Evolutionary conservation across 2,888 invertebrate species (phyloP).

Genomic region (Drosophila pseudotalamancana): DNA sequence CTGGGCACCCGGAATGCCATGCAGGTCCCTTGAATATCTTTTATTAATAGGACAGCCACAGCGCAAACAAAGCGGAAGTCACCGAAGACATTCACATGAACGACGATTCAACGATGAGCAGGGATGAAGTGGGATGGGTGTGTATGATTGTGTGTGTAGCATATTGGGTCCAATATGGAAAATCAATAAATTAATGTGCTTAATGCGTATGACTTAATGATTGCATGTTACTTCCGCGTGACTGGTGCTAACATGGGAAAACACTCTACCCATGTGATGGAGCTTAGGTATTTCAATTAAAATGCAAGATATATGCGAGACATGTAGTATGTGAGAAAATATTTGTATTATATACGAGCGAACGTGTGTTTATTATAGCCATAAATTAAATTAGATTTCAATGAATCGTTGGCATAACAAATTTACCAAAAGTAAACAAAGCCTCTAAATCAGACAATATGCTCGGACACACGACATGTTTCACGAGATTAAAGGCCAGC

Average conservation of each 20-base stretch:
- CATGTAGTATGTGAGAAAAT: slow-evolving; percentile 43
- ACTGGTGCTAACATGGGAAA: slow-evolving; percentile 48
- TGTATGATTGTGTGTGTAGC: slow-evolving; percentile 8
- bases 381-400: slow-evolving; percentile 73
- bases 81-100: slow-evolving; percentile 28
- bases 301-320: slow-evolving; percentile 28
- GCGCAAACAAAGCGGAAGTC: slow-evolving; percentile 68
- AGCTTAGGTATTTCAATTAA: slow-evolving; percentile 62
- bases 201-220: slow-evolving; percentile 65
- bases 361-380: slow-evolving; percentile 16
- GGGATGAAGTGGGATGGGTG: neutral
- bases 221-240: slow-evolving; percentile 64
- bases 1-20: slow-evolving; percentile 9
- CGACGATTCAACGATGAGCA: slow-evolving; percentile 7
- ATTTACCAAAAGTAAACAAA: slow-evolving; percentile 43
- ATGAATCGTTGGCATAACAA: slow-evolving; percentile 47
- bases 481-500: slow-evolving; percentile 30
- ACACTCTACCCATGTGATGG: no score
- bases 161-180: slow-evolving; percentile 41
- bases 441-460: slow-evolving; percentile 26
- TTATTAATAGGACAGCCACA: slow-evolving; percentile 58
- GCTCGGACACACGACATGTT: neutral
- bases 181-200: slow-evolving; percentile 74
- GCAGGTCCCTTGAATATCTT: slow-evolving; percentile 39
- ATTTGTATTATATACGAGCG: slow-evolving; percentile 45